Evolutionary conservation across 2,888 invertebrate genomes (phyloP), one percentile per base, ranked within the genome.

Genomic region (Miltochrista miniata): DNA sequence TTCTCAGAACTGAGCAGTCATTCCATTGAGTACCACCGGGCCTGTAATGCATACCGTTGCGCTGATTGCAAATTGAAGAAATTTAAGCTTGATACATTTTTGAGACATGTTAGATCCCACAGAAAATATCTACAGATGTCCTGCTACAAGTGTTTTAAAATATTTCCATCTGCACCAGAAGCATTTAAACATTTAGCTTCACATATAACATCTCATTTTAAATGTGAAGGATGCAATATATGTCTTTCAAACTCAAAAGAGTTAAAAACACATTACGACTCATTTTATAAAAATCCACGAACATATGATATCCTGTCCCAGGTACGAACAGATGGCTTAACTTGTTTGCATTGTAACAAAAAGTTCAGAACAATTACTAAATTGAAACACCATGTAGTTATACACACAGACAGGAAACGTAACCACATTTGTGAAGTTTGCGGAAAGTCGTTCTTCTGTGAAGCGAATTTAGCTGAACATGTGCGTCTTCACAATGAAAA

Each of bases 31-130:
- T 89, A 90, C 47, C 95, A 95, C 65, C 91, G 93, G 50, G 92
- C 93, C 55, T 91, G 93, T 44, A 92, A 94, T 12, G 92, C 93
- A 37, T 95, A 93, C 69, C 89, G 93, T 68, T 95, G 95, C 69
- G 92, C 92, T 0, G 93, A 95, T 64, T 95, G 95, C 61, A 83
- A 84, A 39, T 60, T 67, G 0, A 72, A 79, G 1, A 87, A 81
- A 47, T 49, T 82, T 35, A 51, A 68, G 10, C 63, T 88, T 0
- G 76, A 85, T 14, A 73, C 64, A 11, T 87, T 86, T 33, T 12
- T 87, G 1, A 54, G 73, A 4, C 95, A 95, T 64, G 93, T 94
- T 0, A 90, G 90, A 66, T 84, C 91, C 29, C 95, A 95, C 68
- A 90, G 93, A 52, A 91, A 92, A 45, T 90, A 93, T 51, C 79